Evolutionary conservation across 53 echinoderm and acorn worm species (phyloP).

Genomic region (Holothuria leucospilota): DNA sequence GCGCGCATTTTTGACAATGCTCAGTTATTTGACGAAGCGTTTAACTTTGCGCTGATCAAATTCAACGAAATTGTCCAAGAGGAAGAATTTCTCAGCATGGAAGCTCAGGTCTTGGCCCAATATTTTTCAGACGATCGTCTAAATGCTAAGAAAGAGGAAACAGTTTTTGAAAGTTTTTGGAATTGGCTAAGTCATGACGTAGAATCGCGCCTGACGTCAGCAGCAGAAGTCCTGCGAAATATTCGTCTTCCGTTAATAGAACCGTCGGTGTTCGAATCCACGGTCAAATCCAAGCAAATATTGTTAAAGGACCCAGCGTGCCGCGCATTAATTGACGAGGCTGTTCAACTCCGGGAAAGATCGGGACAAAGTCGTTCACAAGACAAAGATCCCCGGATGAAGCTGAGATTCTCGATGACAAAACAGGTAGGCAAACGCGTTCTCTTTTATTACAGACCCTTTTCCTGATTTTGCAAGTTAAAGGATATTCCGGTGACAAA

Average conservation of each 20-base stretch:
- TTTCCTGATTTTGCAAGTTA: too few relatives aligned
- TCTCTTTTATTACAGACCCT: too few relatives aligned
- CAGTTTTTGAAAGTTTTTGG: slow-evolving; percentile 87
- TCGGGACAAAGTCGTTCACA: slow-evolving; percentile 65
- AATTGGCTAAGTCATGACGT: slow-evolving; percentile 76
- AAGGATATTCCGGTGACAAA: too few relatives aligned
- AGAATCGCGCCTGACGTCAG: slow-evolving; percentile 49
- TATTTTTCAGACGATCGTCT: slow-evolving; percentile 85
- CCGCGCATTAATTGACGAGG: slow-evolving; percentile 68
- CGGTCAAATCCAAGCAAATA: slow-evolving; percentile 73
- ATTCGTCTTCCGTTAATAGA: slow-evolving; percentile 91
- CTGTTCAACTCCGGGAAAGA: slow-evolving; percentile 71
- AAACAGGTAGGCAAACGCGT: slow-evolving; percentile 63
- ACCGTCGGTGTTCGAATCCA: slow-evolving; percentile 60
- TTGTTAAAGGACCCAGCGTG: slow-evolving; percentile 61
- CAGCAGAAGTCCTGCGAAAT: slow-evolving; percentile 67
- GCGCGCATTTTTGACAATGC: slow-evolving; percentile 83
- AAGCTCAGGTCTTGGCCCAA: slow-evolving; percentile 62
- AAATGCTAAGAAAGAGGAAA: slow-evolving; percentile 87
- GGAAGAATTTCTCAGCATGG: slow-evolving; percentile 75
- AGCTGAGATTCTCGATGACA: slow-evolving; percentile 92
- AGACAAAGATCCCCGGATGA: slow-evolving; percentile 76
- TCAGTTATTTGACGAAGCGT: slow-evolving; percentile 83
- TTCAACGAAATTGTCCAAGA: slow-evolving; percentile 73
- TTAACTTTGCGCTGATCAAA: slow-evolving; percentile 71